Base-by-base conservation (phyloP, 1,140 invertebrate genomes). In the Drosophila nigrodunni region DNA sequence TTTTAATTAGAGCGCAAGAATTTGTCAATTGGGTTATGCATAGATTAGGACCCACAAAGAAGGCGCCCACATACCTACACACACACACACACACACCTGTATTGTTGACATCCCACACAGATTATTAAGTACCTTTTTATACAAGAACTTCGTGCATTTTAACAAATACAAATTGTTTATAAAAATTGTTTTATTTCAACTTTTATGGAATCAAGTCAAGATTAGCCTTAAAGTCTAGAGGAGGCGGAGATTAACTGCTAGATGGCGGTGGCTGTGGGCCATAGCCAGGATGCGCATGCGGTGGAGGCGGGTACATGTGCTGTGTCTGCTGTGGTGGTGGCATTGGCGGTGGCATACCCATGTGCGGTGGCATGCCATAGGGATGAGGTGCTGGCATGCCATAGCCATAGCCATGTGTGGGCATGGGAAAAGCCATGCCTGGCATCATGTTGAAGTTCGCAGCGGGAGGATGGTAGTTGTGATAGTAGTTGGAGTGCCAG, bases 401-500 rank as follows among this genome's bases (percentile, higher is more conserved):
- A 55, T 80, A 68, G 3, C 75, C 78, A 43, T 88, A 89, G 15
- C 83, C 81, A 21, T 82, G 78, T 41, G 49, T 58, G n/a, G 82
- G 78, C 44, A 85, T 61, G 7, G 81, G 78, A 13, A 78, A 86
- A 2, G 47, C 61, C 75, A 81, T 79, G 5, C 75, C 76, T 1
- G 73, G 81, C 35, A 75, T 80, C 86, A 89, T 89, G 37, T 90
- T 90, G 6, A 74, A 89, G 30, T 89, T 89, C 1, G 60, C 55
- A 25, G 75, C 61, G 7, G 86, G 71, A 13, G 73, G 81, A 59
- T 90, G 82, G 49, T 77, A 82, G 47, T 90, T 90, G 37, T 82
- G 86, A 62, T 92, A 88, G 18, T 91, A 92, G 59, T 92, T 92
- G 3, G 91, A 92, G 49, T 92, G 91, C 91, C 91, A 92, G 55